Evolutionary conservation across 2,888 invertebrate genomes (phyloP).

Genomic region (Pollenia amentaria): DNA sequence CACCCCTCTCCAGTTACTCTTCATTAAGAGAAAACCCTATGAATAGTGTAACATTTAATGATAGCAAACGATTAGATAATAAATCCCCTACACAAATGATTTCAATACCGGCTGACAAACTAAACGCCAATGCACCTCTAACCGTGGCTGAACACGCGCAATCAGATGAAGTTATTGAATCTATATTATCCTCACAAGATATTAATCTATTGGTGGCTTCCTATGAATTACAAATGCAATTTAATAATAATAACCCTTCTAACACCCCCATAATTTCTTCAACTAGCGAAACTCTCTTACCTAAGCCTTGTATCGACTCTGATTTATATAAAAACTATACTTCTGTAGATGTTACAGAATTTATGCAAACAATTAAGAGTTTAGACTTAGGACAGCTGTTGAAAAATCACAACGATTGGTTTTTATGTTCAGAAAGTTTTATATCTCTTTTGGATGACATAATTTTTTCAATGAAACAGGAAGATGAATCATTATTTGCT

Average conservation of each 20-base stretch:
- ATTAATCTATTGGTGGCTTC: constrained; percentile 83
- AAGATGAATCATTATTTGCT: constrained; percentile 78
- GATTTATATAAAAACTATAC: constrained; percentile 81
- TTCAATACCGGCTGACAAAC: neutral
- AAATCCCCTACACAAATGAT: no score
- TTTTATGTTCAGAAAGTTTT: constrained; percentile 88
- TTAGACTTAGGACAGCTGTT: constrained; percentile 87
- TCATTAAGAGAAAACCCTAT: neutral
- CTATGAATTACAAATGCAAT: constrained; percentile 86
- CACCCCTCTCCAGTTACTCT: neutral
- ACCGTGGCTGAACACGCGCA: constrained; percentile 32
- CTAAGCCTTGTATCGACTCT: constrained; percentile 75
- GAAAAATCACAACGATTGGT: constrained; percentile 88
- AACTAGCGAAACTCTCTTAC: neutral
- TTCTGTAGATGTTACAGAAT: constrained; percentile 86
- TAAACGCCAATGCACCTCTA: neutral
- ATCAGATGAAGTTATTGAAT: constrained; percentile 79
- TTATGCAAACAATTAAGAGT: constrained; percentile 86
- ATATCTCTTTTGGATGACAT: constrained; percentile 91
- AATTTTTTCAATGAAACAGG: constrained; percentile 76
- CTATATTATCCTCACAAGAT: constrained; percentile 80
- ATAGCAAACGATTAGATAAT: neutral
- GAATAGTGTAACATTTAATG: constrained; percentile 7
- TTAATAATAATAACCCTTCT: constrained; percentile 73
- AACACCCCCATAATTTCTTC: neutral